These are phyloP conservation scores for Pteronotus mesoamericanus DNA, from an alignment of 2,797 vertebrate genomes.

Conservation along the genomic window DNA sequence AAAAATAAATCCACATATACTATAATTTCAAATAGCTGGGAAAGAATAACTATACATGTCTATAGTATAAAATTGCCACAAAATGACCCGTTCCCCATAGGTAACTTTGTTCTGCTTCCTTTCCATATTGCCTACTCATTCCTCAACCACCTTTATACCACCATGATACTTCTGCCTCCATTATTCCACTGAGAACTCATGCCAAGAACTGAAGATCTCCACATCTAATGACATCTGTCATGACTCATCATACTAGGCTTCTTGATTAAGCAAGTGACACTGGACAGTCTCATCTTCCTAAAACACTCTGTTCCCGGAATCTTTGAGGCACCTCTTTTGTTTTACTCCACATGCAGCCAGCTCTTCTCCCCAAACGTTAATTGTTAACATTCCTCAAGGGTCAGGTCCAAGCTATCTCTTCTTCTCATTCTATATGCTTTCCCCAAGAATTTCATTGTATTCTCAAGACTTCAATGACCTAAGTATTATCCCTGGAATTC, in stretches of 20 bases:
- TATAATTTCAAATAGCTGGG: constrained; percentile 2
- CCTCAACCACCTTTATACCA: neutral
- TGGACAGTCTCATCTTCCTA: neutral
- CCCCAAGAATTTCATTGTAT: neutral
- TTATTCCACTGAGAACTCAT: neutral
- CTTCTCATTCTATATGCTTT: neutral
- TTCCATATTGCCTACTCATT: neutral
- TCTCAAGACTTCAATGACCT: neutral
- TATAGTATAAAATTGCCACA: neutral
- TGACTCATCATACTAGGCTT: neutral
- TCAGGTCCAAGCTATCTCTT: neutral
- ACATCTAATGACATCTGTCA: neutral
- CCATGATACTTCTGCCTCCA: neutral
- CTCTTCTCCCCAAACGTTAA: neutral
- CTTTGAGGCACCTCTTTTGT: neutral
- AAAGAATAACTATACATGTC: neutral
- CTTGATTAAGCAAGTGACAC: neutral
- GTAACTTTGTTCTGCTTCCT: neutral
- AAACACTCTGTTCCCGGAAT: neutral
- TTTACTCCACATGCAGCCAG: neutral
- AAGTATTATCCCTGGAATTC: neutral
- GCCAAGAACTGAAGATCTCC: neutral
- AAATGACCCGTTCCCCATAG: neutral
- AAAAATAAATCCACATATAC: constrained; percentile 19
- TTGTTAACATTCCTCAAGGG: neutral